Evolutionary conservation across 2,888 invertebrate species (phyloP), one percentile per base, ranked within the genome.

Genomic region (Drosophila differens): DNA sequence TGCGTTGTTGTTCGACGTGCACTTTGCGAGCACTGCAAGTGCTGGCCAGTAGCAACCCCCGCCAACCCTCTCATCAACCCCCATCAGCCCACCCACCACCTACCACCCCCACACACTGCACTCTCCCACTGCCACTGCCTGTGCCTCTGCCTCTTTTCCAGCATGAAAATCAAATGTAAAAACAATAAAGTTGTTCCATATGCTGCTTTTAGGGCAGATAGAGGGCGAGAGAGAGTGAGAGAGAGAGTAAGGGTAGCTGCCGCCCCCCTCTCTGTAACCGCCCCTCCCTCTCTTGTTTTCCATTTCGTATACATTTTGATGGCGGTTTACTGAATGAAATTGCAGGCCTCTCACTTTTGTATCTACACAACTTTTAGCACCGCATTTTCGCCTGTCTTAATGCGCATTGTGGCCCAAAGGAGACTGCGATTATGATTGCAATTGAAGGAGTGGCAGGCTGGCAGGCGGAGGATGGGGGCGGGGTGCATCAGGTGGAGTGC

Each of bases 251-350:
- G 73, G 65, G 69, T 61, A 61, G 67, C 67, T 73, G 68, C 51
- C 47, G 49, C 60, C 60, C 49, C 62, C 52, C 12, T 28, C 6
- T 16, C 35, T 16, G 35, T 19, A 35, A 44, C 6, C 55, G 28
- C 63, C 22, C 39, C 51, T 10, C 47, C 12, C 60, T 14, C 35
- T 57, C 28, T 12, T 14, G 32, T 22, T 28, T 14, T 39, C n/a
- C 22, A 25, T 55, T 49, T 58, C 64, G 30, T 61, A 54, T 63
- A 37, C 61, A 70, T 71, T 78, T 76, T 61, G 57, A 68, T 77
- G 76, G 85, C 76, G 75, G 76, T 90, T 91, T 91, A 84, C 89
- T 91, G 89, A 88, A 88, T 88, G 91, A 88, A 88, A 91, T 76
- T 73, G 70, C 51, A 63, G 49, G 41, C 28, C 53, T 22, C 53